Percentiles rank a stretch among this genome's conserved stretches.
phyloP scores from a whole-genome alignment of 2,888 invertebrate genomes.

The Cyclophora albipunctata region DNA sequence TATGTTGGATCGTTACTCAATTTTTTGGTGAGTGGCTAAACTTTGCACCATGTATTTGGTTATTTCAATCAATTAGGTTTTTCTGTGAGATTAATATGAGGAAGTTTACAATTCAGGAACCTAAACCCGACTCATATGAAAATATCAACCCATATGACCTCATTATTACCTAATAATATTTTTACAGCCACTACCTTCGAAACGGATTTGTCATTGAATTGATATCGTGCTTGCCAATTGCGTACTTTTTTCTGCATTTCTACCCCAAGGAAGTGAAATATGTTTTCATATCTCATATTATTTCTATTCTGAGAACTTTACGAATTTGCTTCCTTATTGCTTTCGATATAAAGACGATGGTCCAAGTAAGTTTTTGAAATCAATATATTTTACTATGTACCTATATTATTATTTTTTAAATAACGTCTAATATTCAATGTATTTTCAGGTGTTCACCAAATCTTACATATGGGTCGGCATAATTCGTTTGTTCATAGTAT shows the following conservation, averaged over 20 bases:
- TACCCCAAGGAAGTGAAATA: conserved; percentile 5
- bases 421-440: background rate
- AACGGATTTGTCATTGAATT: conserved; percentile 36
- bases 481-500: conserved; percentile 25
- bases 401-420: too few relatives aligned
- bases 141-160: too few relatives aligned
- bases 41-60: too few relatives aligned
- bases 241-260: conserved; percentile 21
- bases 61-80: too few relatives aligned
- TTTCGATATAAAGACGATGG: conserved; percentile 22
- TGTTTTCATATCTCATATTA: conserved; percentile 28
- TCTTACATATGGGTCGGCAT: conserved; percentile 35
- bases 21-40: conserved; percentile 28
- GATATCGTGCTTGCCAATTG: conserved; percentile 32
- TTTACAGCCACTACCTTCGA: conserved; percentile 32
- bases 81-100: too few relatives aligned
- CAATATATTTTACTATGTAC: too few relatives aligned
- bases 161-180: too few relatives aligned
- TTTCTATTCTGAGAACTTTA: conserved; percentile 25
- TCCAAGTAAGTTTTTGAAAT: conserved; percentile 24
- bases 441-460: conserved; percentile 29
- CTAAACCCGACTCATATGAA: too few relatives aligned
- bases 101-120: too few relatives aligned
- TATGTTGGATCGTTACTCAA: conserved; percentile 31
- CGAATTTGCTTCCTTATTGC: conserved; percentile 23